phyloP scores from a whole-genome alignment of 2,888 invertebrate species.

The Sinohyriopsis cumingii region DNA sequence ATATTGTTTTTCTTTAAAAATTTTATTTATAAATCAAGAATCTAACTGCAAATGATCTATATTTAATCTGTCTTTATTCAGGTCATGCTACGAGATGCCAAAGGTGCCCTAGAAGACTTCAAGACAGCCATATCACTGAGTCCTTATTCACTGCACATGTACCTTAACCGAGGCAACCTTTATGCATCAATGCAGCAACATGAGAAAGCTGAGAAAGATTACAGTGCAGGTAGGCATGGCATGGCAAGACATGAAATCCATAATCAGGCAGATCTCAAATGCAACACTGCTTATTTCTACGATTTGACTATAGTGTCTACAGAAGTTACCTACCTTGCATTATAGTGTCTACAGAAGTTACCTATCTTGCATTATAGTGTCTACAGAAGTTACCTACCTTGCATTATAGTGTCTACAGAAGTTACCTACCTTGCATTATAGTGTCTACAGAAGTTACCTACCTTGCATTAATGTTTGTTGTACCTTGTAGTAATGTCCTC shows the following conservation, averaged over 20 bases:
- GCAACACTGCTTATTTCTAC: neutral
- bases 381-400: no score
- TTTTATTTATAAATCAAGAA: neutral
- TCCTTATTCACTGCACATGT: slow-evolving; percentile 70
- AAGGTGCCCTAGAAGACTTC: slow-evolving; percentile 69
- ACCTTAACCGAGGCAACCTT: slow-evolving; percentile 70
- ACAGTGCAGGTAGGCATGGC: slow-evolving; percentile 59
- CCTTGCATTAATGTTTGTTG: no score
- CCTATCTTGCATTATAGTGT: no score
- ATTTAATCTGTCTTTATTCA: slow-evolving; percentile 23
- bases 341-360: no score
- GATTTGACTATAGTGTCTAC: neutral
- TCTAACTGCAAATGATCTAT: neutral
- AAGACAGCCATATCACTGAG: slow-evolving; percentile 63
- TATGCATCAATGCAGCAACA: slow-evolving; percentile 64
- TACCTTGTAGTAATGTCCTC: no score
- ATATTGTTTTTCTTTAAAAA: no score
- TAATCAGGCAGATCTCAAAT: neutral
- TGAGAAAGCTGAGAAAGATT: slow-evolving; percentile 67
- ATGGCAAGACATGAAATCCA: neutral
- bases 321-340: no score
- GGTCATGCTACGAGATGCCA: slow-evolving; percentile 67
- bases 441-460: no score
- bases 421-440: no score
- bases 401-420: no score